Conservation (phyloP, 2,797 vertebrate species). For the Pseudochirops cupreus region DNA sequence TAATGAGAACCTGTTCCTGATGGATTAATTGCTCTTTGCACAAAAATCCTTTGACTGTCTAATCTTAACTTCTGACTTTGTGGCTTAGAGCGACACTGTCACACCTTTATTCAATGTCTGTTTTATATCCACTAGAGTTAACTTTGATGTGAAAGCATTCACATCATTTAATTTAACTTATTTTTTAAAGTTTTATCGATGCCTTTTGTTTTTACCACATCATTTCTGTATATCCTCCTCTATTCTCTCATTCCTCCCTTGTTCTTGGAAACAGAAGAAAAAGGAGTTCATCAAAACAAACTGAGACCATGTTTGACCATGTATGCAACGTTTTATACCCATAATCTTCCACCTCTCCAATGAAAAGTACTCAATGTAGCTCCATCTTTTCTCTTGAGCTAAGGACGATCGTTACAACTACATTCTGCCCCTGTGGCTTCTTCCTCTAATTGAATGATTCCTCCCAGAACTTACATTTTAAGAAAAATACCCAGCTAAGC, state of each 20-base stretch:
- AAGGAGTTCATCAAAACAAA: background rate
- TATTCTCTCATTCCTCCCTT: background rate
- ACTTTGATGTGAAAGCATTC: slow-evolving; percentile 45
- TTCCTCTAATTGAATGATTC: background rate
- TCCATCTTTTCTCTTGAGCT: background rate
- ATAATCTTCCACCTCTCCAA: background rate
- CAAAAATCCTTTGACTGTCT: background rate
- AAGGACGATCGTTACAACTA: background rate
- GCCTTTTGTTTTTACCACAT: background rate
- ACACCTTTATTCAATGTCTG: slow-evolving; percentile 13
- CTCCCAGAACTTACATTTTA: background rate
- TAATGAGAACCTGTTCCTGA: background rate
- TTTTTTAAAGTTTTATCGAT: background rate
- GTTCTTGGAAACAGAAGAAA: background rate
- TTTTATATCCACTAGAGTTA: slow-evolving; percentile 9
- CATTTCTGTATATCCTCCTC: background rate
- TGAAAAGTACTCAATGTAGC: background rate
- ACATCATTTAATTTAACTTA: background rate
- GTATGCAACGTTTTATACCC: background rate
- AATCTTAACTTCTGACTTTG: slow-evolving; percentile 13
- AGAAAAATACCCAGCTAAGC: background rate
- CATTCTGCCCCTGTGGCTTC: background rate
- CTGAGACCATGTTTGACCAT: background rate
- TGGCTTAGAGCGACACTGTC: background rate
- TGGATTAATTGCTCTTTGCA: slow-evolving; percentile 14